Evolutionary conservation across 2,888 invertebrate species (phyloP), one percentile per base, ranked within the genome.

Genomic region (Isoperla grammatica): DNA sequence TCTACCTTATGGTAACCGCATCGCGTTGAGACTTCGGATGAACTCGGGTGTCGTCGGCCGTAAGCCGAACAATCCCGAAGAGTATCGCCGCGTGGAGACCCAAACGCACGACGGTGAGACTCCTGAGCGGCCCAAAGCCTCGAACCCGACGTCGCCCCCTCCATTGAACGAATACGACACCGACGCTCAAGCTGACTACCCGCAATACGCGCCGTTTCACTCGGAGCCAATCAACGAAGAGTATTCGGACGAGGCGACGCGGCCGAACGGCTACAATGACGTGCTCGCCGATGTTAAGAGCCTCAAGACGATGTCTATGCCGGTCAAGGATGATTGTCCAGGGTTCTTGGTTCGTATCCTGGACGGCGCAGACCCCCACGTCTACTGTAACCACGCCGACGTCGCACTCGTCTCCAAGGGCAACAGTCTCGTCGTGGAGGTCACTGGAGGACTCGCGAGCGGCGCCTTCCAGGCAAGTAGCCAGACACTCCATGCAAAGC

Each of bases 1-100:
- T 69, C 72, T 87, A 67, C 87, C 87, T 1, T 86, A 84, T 69
- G 87, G 88, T 2, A 84, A 86, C 72, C 76, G 82, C 62, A 81
- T 86, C 9, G 81, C 83, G n/a, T 67, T 85, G 60, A 77, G 78
- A n/a, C 73, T 84, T 13, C 17, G 19, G 12, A 20, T 35, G 12
- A 45, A 43, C 43, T 43, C 56, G 13, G 29, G 40, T 13, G 39
- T n/a, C n/a, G 50, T 23, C 2, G 37, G 4, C 35, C 50, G 29
- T 11, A 39, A n/a, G 19, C 8, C 50, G 3, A 50, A 50, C 17
- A 19, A 3, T 5, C 11, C 19, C 11, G 42, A 42, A 42, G 13
- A 42, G n/a, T 42, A n/a, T 42, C 17, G 6, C 15, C 45, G 15
- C 39, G 53, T 20, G 8, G 53, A 39, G 13, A n/a, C n/a, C n/a